Evolutionary conservation across 2,113 vertebrate species (phyloP).

Genomic region (Tetraodon nigroviridis): DNA sequence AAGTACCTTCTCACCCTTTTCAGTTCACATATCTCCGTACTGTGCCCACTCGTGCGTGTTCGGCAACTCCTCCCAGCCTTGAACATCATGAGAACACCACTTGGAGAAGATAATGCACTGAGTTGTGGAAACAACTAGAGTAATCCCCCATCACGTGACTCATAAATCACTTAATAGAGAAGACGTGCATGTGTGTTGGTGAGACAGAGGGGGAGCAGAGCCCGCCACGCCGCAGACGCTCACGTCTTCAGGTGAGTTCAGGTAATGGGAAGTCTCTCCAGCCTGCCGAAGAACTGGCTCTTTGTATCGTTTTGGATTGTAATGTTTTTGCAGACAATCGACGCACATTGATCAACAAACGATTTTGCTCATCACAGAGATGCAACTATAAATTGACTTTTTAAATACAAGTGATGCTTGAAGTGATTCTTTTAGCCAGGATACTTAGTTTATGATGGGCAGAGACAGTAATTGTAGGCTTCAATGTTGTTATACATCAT

Average conservation of each 20-base stretch:
- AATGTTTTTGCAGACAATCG: background rate
- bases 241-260: slow-evolving; percentile 39
- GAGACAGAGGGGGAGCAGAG: slow-evolving; percentile 11
- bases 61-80: too few species aligned
- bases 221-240: background rate
- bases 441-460: too few species aligned
- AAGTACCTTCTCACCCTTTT: too few species aligned
- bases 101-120: slow-evolving; percentile 32
- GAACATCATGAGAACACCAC: background rate
- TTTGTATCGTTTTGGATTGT: background rate
- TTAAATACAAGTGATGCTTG: too few species aligned
- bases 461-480: slow-evolving; percentile 45
- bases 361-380: too few species aligned
- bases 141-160: slow-evolving; percentile 69
- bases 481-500: slow-evolving; percentile 3
- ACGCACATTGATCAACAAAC: background rate
- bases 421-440: too few species aligned
- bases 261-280: background rate
- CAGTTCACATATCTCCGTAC: too few species aligned
- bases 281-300: too few species aligned
- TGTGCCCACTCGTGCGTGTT: too few species aligned
- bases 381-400: too few species aligned
- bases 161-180: slow-evolving; percentile 64
- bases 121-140: slow-evolving; percentile 53
- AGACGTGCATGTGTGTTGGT: slow-evolving; percentile 5